Evolutionary conservation across 2,888 invertebrate genomes (phyloP).

Genomic region (Agonopterix subpropinquella): DNA sequence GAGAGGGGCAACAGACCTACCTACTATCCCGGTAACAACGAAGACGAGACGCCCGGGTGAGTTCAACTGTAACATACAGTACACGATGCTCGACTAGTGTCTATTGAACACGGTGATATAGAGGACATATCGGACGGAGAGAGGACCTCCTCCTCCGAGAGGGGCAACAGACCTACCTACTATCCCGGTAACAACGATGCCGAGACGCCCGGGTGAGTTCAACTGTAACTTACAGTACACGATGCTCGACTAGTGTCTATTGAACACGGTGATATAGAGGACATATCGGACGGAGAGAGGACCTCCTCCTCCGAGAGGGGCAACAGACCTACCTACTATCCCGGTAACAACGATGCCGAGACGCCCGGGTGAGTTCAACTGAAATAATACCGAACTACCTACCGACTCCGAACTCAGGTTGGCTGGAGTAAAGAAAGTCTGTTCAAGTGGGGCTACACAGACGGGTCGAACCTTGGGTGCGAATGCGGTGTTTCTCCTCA

Average conservation of each 20-base stretch:
- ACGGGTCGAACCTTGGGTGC: no score
- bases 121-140: conserved; percentile 92
- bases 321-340: conserved; percentile 81
- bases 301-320: conserved; percentile 84
- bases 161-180: conserved; percentile 78
- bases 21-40: conserved; percentile 83
- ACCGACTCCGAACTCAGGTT: no score
- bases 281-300: conserved; percentile 88
- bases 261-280: conserved; percentile 91
- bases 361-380: conserved; percentile 60
- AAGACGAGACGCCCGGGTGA: conserved; percentile 72
- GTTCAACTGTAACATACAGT: no score
- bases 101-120: conserved; percentile 89
- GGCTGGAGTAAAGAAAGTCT: no score
- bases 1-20: conserved; percentile 78
- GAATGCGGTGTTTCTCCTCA: no score
- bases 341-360: conserved; percentile 77
- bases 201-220: conserved; percentile 62
- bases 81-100: no score
- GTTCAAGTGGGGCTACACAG: no score
- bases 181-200: conserved; percentile 82
- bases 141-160: conserved; percentile 84
- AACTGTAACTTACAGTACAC: no score
- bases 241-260: no score
- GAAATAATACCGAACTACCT: no score